Evolutionary conservation across 2,888 invertebrate species (phyloP).

Genomic region (Cataglyphis altisquamis): DNA sequence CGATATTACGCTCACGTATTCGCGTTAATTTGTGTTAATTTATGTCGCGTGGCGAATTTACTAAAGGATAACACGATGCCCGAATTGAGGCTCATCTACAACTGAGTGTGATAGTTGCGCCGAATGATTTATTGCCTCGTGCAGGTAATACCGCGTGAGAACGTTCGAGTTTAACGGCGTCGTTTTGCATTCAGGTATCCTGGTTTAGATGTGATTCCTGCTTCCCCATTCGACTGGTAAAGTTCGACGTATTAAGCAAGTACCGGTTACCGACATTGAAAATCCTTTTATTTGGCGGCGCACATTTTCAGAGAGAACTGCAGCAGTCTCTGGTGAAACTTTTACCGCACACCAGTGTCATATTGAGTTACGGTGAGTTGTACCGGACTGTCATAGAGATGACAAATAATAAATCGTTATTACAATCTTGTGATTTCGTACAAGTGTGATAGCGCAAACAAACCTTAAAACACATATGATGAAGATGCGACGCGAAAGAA

Average conservation of each 20-base stretch:
- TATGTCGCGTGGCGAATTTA: constrained; percentile 51
- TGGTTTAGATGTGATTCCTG: constrained; percentile 73
- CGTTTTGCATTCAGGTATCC: constrained; percentile 68
- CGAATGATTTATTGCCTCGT: constrained; percentile 33
- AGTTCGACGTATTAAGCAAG: constrained; percentile 67
- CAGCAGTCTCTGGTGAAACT: constrained; percentile 60
- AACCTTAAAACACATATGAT: background rate
- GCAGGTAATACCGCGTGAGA: constrained; percentile 40
- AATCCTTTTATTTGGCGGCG: constrained; percentile 71
- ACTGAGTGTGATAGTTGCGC: constrained; percentile 47
- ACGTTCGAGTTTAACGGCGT: constrained; percentile 47
- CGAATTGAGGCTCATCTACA: constrained; percentile 50
- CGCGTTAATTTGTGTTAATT: constrained; percentile 55
- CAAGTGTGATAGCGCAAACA: background rate
- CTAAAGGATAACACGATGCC: constrained; percentile 49
- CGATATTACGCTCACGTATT: constrained; percentile 32
- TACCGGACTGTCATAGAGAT: background rate
- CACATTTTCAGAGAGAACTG: constrained; percentile 70
- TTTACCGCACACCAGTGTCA: constrained; percentile 68
- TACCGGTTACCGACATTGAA: constrained; percentile 74
- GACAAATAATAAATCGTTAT: background rate
- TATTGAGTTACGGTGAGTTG: constrained; percentile 75
- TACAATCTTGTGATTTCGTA: background rate
- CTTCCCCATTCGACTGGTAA: constrained; percentile 68
- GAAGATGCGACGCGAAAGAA: background rate